A percentile compares a stretch with the other conserved stretches of the same genome.
Conservation (phyloP, 2,797 vertebrate species). For the Falco concolor region DNA sequence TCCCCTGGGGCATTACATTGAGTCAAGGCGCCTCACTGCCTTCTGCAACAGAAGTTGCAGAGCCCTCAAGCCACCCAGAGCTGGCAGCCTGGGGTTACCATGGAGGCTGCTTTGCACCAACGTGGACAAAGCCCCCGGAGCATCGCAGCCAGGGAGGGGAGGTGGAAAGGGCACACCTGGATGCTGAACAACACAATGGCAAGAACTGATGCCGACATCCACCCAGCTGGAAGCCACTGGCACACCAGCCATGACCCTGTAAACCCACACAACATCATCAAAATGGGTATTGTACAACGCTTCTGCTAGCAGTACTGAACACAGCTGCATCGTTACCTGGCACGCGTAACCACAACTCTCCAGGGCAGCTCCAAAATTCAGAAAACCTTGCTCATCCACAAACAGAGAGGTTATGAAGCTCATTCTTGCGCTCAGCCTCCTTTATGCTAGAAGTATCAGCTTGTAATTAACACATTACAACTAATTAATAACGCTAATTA, state of each 20-base stretch:
- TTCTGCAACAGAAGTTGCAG: not conserved
- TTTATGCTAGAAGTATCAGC: not conserved
- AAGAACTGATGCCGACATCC: not conserved
- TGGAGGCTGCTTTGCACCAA: not conserved
- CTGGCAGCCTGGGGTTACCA: not conserved
- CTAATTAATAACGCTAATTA: constrained; percentile 35
- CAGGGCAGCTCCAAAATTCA: not conserved
- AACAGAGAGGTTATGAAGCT: not conserved
- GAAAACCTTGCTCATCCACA: not conserved
- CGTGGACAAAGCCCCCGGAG: not conserved
- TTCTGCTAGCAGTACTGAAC: not conserved
- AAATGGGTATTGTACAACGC: accelerated
- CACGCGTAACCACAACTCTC: not conserved
- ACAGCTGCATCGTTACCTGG: not conserved
- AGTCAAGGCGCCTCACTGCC: not conserved
- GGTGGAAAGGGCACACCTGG: not conserved
- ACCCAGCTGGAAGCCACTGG: not conserved
- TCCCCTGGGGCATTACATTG: accelerated
- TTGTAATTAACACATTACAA: not conserved
- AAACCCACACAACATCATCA: not conserved
- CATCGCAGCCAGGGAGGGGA: not conserved
- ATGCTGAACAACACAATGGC: not conserved
- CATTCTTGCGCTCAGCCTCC: not conserved
- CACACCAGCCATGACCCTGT: not conserved
- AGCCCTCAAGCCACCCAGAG: not conserved